Conservation (phyloP, 2,113 vertebrate genomes). For the Meles meles region DNA sequence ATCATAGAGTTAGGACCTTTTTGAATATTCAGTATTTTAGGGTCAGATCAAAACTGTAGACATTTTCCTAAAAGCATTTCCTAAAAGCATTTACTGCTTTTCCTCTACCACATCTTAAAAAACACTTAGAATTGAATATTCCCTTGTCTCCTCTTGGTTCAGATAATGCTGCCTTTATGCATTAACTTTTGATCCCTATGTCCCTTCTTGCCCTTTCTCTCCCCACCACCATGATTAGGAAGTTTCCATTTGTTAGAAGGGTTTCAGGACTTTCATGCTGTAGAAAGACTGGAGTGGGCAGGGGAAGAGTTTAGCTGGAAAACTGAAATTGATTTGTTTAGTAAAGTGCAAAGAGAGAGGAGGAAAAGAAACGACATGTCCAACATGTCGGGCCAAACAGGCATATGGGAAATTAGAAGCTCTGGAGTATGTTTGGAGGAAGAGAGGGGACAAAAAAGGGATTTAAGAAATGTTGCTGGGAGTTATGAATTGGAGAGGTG, state of each 20-base stretch:
- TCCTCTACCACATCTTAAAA: background rate
- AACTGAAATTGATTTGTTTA: background rate
- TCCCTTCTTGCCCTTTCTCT: background rate
- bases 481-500: background rate
- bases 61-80: background rate
- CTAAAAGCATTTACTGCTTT: background rate
- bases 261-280: background rate
- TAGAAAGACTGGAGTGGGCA: background rate
- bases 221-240: background rate
- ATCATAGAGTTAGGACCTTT: background rate
- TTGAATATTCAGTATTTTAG: background rate
- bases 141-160: background rate
- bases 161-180: background rate
- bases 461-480: background rate
- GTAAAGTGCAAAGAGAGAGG: background rate
- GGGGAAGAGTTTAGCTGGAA: background rate
- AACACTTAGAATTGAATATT: background rate
- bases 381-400: background rate
- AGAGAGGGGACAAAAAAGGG: background rate
- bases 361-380: background rate
- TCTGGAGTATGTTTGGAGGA: background rate
- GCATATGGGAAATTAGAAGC: background rate
- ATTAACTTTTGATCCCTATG: background rate
- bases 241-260: background rate
- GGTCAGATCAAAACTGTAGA: background rate